These are phyloP conservation scores for Daptonema setosum DNA, from an alignment of 2,888 invertebrate species.

Conservation along the genomic window DNA sequence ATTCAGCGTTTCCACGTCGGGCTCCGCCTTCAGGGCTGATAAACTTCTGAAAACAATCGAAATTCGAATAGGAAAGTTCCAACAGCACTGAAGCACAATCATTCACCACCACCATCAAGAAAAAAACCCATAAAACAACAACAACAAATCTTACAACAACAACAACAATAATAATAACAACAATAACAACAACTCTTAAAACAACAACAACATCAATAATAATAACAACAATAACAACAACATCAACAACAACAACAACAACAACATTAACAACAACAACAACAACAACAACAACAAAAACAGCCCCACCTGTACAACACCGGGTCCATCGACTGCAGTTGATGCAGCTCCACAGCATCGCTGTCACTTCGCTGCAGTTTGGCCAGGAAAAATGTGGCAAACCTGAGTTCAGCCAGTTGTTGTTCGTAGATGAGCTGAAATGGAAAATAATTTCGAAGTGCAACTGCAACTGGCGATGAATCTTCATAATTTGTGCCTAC, in stretches of 20 bases:
- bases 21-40: slow-evolving; percentile 58
- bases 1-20: slow-evolving; percentile 58
- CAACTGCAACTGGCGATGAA: no score
- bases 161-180: slow-evolving; percentile 31
- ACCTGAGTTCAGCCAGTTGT: slow-evolving; percentile 70
- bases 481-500: no score
- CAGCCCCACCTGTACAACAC: slow-evolving; percentile 45
- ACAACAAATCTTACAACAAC: slow-evolving; percentile 27
- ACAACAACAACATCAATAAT: no score
- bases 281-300: not conserved
- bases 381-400: slow-evolving; percentile 83
- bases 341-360: slow-evolving; percentile 62
- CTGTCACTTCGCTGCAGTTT: slow-evolving; percentile 50
- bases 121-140: no score
- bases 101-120: no score
- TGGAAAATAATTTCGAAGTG: slow-evolving; percentile 9
- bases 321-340: slow-evolving; percentile 74
- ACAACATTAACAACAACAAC: slow-evolving; percentile 26
- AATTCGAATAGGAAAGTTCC: no score
- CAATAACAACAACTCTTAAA: no score
- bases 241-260: no score
- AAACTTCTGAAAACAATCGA: no score
- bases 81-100: no score
- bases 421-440: slow-evolving; percentile 80
- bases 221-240: no score